These are phyloP conservation scores for Eutolmus rufibarbis DNA, from an alignment of 2,888 invertebrate species.

Conservation along the genomic window DNA sequence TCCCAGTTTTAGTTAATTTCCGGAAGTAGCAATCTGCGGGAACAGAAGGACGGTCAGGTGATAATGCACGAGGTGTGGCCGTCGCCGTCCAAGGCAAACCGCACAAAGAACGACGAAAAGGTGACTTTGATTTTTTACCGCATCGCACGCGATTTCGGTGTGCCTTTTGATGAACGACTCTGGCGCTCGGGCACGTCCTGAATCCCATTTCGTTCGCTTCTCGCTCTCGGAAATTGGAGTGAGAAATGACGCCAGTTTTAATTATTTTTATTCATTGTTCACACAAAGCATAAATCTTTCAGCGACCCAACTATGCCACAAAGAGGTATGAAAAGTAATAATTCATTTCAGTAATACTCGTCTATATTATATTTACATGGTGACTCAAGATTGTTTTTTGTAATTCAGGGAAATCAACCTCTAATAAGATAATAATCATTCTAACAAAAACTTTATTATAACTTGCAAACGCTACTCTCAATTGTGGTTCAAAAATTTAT, in stretches of 20 bases:
- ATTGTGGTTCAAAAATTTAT: no score
- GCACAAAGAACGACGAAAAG: background rate
- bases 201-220: background rate
- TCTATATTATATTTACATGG: background rate
- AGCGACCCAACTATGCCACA: background rate
- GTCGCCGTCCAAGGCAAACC: constrained; percentile 9
- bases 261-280: background rate
- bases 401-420: no score
- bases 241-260: background rate
- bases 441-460: no score
- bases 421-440: no score
- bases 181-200: background rate
- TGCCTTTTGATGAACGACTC: background rate
- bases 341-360: background rate
- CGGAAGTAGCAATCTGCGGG: constrained; percentile 34
- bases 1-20: constrained; percentile 40
- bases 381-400: background rate
- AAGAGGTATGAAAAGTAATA: background rate
- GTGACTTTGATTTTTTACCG: constrained; percentile 36
- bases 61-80: constrained; percentile 30
- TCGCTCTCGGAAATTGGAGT: background rate
- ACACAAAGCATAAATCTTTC: background rate
- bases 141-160: constrained; percentile 12
- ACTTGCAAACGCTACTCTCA: no score
- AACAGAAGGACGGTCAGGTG: constrained; percentile 19